phyloP scores from a whole-genome alignment of 2,113 vertebrate species.

The Typhlomys cinereus region DNA sequence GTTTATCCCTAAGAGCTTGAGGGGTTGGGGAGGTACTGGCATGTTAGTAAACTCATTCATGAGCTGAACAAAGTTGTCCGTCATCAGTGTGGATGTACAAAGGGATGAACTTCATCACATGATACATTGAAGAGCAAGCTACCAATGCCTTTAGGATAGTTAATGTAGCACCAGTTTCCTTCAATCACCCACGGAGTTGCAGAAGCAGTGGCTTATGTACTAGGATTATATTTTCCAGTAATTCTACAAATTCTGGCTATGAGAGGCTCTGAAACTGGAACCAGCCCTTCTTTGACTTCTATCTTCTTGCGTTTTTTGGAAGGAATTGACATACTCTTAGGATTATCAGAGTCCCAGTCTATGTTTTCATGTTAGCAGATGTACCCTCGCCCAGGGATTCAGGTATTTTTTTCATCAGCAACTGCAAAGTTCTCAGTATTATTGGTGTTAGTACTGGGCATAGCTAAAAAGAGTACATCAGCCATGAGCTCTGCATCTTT shows the following conservation, averaged over 20 bases:
- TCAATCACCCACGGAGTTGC: constrained; percentile 98
- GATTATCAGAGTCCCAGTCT: too few species aligned
- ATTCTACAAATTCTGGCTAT: constrained; percentile 98
- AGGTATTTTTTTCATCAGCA: too few species aligned
- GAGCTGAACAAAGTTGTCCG: constrained; percentile 97
- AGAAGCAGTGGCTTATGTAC: constrained; percentile 98
- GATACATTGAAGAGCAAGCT: constrained; percentile 98
- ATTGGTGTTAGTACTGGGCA: too few species aligned
- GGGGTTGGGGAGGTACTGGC: constrained; percentile 95
- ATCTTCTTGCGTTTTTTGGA: constrained; percentile 91
- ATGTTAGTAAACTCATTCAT: constrained; percentile 99
- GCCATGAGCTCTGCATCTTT: too few species aligned
- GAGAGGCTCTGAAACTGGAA: constrained; percentile 95
- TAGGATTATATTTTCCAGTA: constrained; percentile 97
- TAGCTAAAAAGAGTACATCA: too few species aligned
- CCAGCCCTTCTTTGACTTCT: too few species aligned
- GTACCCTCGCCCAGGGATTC: too few species aligned
- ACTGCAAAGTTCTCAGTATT: too few species aligned
- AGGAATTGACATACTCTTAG: too few species aligned
- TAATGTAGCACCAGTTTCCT: constrained; percentile 99
- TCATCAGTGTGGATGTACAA: constrained; percentile 97
- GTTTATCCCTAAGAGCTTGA: constrained; percentile 96
- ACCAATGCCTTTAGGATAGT: constrained; percentile 98
- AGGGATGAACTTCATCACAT: constrained; percentile 98
- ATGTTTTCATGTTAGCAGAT: too few species aligned